These are phyloP conservation scores for Drosophila kokeensis DNA, from an alignment of 2,888 invertebrate genomes.

Conservation along the genomic window DNA sequence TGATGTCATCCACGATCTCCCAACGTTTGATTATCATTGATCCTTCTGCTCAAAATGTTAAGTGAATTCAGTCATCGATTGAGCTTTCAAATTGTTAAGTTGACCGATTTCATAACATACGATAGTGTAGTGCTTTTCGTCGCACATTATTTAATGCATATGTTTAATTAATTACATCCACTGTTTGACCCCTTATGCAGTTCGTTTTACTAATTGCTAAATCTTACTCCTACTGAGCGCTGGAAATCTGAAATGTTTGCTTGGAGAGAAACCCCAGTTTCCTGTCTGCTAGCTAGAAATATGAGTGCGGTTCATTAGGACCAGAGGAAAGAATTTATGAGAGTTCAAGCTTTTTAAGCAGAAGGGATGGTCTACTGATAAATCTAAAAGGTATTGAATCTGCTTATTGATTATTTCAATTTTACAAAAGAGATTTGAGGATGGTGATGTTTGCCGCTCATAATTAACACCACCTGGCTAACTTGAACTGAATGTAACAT, in stretches of 20 bases:
- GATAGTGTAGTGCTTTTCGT: neutral
- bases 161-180: neutral
- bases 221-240: neutral
- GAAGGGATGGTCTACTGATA: neutral
- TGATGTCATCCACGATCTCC: neutral
- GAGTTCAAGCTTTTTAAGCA: neutral
- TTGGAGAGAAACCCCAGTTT: neutral
- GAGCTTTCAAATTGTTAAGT: neutral
- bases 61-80: neutral
- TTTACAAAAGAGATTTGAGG: neutral
- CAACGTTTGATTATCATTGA: neutral
- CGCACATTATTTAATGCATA: neutral
- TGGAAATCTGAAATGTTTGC: neutral
- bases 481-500: neutral
- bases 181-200: neutral
- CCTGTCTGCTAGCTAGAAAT: neutral
- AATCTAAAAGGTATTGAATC: neutral
- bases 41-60: neutral
- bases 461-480: neutral
- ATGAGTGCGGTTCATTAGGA: neutral
- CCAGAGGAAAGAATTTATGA: neutral
- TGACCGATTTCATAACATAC: neutral
- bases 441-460: neutral
- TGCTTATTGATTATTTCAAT: neutral
- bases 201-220: neutral